Evolutionary conservation across 1,140 invertebrate species (phyloP).

Genomic region (fruit fly (Drosophila melanogaster)): Release_6_plus_ISO1_MT NT_037436.4:12668001-12668500

Average conservation of each 20-base stretch:
- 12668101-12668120: too few relatives aligned
- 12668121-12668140: too few relatives aligned
- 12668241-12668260: slow-evolving; percentile 58
- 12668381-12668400: background rate
- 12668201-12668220: slow-evolving; percentile 24
- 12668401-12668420: background rate
- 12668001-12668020: slow-evolving; percentile 17
- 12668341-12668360: slow-evolving; percentile 55
- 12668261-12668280: slow-evolving; percentile 67
- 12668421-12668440: slow-evolving; percentile 2
- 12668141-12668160: too few relatives aligned
- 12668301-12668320: slow-evolving; percentile 80
- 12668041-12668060: background rate
- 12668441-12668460: slow-evolving; percentile 21
- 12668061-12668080: background rate
- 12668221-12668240: slow-evolving; percentile 49
- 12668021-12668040: background rate
- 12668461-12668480: slow-evolving; percentile 35
- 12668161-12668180: too few relatives aligned
- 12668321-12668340: slow-evolving; percentile 69
- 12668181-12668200: background rate
- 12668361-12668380: slow-evolving; percentile 69
- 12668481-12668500: slow-evolving; percentile 70
- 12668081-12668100: background rate
- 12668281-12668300: slow-evolving; percentile 79